These are phyloP conservation scores for Bibio marci DNA, from an alignment of 2,888 invertebrate genomes.

Conservation along the genomic window DNA sequence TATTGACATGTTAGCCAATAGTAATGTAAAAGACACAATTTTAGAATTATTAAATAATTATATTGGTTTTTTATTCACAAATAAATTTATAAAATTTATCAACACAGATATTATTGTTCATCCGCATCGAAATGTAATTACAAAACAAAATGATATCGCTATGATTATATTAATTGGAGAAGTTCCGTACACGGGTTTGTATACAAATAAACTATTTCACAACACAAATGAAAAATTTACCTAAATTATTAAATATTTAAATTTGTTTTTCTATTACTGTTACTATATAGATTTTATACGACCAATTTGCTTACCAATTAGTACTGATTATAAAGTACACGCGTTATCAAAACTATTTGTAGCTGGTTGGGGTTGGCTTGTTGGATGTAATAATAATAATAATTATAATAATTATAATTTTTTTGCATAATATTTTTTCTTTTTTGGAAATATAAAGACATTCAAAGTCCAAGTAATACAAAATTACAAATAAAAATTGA, in stretches of 20 bases:
- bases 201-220: no score
- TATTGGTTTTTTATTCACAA: no score
- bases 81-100: no score
- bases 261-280: no score
- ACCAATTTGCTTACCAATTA: slow-evolving; percentile 3
- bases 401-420: not conserved
- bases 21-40: no score
- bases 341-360: not conserved
- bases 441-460: not conserved
- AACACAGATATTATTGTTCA: slow-evolving; percentile 1
- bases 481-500: slow-evolving; percentile 1
- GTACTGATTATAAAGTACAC: not conserved
- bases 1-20: no score
- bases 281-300: slow-evolving; percentile 1
- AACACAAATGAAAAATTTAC: no score
- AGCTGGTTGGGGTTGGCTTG: slow-evolving; percentile 2
- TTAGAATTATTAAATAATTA: no score
- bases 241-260: no score
- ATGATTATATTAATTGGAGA: not conserved
- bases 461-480: not conserved
- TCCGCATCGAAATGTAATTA: not conserved
- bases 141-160: slow-evolving; percentile 2
- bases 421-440: not conserved
- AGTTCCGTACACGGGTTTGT: not conserved
- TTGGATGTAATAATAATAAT: slow-evolving; percentile 1